These are phyloP conservation scores for Uropsilus gracilis DNA, from an alignment of 2,113 vertebrate genomes.

Conservation along the genomic window DNA sequence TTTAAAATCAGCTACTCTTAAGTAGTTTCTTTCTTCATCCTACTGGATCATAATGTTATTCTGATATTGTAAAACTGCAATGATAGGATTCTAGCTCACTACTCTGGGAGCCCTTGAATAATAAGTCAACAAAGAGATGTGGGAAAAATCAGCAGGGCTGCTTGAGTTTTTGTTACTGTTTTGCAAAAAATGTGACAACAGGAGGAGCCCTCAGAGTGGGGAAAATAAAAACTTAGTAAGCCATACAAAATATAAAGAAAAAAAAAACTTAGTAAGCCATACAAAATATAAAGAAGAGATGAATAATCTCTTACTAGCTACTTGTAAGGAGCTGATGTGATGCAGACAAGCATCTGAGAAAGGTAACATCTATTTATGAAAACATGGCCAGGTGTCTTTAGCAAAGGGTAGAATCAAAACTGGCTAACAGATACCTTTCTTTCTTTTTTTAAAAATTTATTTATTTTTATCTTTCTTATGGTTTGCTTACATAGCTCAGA, in stretches of 20 bases:
- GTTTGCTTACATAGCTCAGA: too few relatives aligned
- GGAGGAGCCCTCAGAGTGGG: neutral
- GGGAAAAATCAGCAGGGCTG: neutral
- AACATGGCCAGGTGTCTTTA: neutral
- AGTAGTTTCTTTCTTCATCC: neutral
- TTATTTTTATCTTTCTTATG: too few relatives aligned
- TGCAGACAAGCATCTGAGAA: neutral
- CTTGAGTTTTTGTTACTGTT: slow-evolving; percentile 12
- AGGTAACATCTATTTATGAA: neutral
- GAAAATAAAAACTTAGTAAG: slow-evolving; percentile 19
- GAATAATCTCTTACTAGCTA: neutral
- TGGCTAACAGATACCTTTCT: neutral
- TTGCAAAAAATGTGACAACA: neutral
- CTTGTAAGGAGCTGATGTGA: neutral
- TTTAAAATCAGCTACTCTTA: slow-evolving; percentile 22
- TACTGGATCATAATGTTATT: neutral
- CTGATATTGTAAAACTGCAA: neutral
- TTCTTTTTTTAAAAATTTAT: too few relatives aligned
- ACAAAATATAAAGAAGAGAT: neutral
- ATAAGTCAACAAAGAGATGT: slow-evolving; percentile 27
- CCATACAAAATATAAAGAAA: too few relatives aligned
- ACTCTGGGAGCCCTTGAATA: neutral
- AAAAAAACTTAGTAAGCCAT: neutral
- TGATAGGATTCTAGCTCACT: slow-evolving; percentile 24
- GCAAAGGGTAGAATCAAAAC: neutral